Evolutionary conservation across 2,797 vertebrate species (phyloP).

Genomic region (Austrolebias charrua): DNA sequence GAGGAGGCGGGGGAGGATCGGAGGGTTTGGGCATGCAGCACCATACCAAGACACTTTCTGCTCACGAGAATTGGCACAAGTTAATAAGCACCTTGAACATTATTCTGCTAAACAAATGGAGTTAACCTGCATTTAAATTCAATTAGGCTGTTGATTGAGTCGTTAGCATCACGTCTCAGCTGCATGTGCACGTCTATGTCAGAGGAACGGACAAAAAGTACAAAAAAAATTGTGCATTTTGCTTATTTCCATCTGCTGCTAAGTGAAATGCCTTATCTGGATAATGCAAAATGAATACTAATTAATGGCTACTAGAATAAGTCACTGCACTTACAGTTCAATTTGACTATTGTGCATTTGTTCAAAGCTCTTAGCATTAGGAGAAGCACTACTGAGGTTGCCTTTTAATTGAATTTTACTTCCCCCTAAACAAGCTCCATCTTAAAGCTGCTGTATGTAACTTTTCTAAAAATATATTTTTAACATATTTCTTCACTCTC

Average conservation of each 20-base stretch:
- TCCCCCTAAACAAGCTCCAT: slow-evolving; percentile 14
- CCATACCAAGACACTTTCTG: slow-evolving; percentile 24
- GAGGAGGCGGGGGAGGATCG: too few relatives aligned
- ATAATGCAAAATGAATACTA: slow-evolving; percentile 23
- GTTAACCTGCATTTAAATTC: slow-evolving; percentile 62
- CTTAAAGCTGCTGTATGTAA: too few relatives aligned
- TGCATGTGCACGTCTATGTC: slow-evolving; percentile 4
- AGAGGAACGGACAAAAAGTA: neutral
- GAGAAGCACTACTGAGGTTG: slow-evolving; percentile 10
- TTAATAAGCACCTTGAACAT: slow-evolving; percentile 56
- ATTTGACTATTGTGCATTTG: slow-evolving; percentile 42
- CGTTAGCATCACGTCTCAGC: slow-evolving; percentile 15
- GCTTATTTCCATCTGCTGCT: slow-evolving; percentile 20
- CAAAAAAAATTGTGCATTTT: slow-evolving; percentile 32
- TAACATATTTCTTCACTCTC: too few relatives aligned
- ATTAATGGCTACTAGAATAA: slow-evolving; percentile 28
- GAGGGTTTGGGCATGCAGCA: slow-evolving; percentile 30
- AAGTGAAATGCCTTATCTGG: slow-evolving; percentile 13
- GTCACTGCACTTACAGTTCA: slow-evolving; percentile 12
- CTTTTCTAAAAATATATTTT: too few relatives aligned
- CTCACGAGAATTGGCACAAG: slow-evolving; percentile 30
- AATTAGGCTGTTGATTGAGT: slow-evolving; percentile 50
- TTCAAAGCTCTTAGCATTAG: slow-evolving; percentile 29
- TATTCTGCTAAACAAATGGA: slow-evolving; percentile 54
- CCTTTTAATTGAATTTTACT: slow-evolving; percentile 37